These are phyloP conservation scores for Galaxea fascicularis DNA, from an alignment of 92 coral and sea anemone species.

Conservation along the genomic window DNA sequence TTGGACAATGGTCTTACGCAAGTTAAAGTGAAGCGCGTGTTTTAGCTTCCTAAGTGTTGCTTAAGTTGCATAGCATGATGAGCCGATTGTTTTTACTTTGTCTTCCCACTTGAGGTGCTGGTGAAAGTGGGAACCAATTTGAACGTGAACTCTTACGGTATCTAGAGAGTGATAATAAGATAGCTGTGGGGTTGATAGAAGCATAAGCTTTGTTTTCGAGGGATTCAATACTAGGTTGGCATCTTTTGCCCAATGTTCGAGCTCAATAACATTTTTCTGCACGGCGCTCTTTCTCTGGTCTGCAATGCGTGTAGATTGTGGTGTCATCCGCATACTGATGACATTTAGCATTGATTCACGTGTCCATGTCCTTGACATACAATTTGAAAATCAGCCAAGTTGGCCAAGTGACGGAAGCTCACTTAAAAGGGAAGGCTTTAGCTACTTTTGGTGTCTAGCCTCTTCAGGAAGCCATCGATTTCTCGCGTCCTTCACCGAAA, in stretches of 20 bases:
- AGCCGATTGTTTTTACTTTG: neutral
- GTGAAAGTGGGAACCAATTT: conserved; percentile 11
- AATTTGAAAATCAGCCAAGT: too few species aligned
- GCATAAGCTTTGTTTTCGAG: conserved; percentile 1
- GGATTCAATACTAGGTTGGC: neutral
- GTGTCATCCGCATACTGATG: too few species aligned
- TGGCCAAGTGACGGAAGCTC: too few species aligned
- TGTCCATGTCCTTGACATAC: too few species aligned
- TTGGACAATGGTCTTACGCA: conserved; percentile 34
- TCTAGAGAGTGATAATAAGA: conserved; percentile 11
- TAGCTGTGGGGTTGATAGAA: conserved; percentile 14
- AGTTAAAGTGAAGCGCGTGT: conserved; percentile 12
- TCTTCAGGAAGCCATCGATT: too few species aligned
- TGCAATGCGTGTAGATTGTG: too few species aligned
- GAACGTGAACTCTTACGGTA: neutral
- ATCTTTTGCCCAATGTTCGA: neutral
- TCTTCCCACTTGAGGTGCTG: conserved; percentile 23
- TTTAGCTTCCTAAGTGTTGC: conserved; percentile 16
- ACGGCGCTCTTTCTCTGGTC: too few species aligned
- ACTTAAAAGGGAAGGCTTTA: too few species aligned
- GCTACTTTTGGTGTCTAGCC: too few species aligned
- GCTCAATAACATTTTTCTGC: too few species aligned
- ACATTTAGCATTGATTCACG: too few species aligned
- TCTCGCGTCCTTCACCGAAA: too few species aligned
- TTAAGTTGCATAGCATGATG: conserved; percentile 13